Evolutionary conservation across 2,797 vertebrate genomes (phyloP).

Genomic region (Heliangelus exortis): DNA sequence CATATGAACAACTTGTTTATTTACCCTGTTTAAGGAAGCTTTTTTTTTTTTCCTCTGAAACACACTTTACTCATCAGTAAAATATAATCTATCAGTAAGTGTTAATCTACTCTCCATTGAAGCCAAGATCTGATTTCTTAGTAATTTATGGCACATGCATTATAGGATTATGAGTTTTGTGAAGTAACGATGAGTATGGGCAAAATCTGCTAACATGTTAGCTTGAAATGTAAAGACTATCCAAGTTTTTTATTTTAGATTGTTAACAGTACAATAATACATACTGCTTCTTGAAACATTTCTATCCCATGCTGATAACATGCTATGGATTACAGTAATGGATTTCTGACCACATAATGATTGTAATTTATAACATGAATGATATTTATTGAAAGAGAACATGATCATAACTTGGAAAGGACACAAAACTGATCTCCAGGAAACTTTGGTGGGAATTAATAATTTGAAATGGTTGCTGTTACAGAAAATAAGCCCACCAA

Average conservation of each 20-base stretch:
- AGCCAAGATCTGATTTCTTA: not conserved
- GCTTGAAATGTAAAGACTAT: not conserved
- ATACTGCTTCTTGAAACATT: not conserved
- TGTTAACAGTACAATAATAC: not conserved
- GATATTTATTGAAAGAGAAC: not conserved
- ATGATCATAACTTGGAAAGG: not conserved
- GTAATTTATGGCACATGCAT: not conserved
- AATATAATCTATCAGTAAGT: too few relatives aligned
- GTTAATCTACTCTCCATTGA: not conserved
- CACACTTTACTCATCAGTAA: not conserved
- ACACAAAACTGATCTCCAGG: not conserved
- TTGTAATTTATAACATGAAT: not conserved
- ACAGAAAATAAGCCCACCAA: not conserved
- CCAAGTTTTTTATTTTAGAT: not conserved
- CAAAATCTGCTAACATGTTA: not conserved
- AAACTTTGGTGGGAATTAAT: not conserved
- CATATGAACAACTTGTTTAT: not conserved
- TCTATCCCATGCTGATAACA: not conserved
- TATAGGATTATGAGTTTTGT: not conserved
- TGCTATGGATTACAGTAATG: not conserved
- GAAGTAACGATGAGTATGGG: not conserved
- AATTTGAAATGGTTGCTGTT: not conserved
- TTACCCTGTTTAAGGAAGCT: not conserved
- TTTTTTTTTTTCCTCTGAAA: not conserved
- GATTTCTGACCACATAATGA: not conserved